A percentile compares a stretch with the other conserved stretches of the same genome.
Evolutionary conservation across 2,888 invertebrate species (phyloP).

Genomic region (Caenorhabditis doughertyi): DNA sequence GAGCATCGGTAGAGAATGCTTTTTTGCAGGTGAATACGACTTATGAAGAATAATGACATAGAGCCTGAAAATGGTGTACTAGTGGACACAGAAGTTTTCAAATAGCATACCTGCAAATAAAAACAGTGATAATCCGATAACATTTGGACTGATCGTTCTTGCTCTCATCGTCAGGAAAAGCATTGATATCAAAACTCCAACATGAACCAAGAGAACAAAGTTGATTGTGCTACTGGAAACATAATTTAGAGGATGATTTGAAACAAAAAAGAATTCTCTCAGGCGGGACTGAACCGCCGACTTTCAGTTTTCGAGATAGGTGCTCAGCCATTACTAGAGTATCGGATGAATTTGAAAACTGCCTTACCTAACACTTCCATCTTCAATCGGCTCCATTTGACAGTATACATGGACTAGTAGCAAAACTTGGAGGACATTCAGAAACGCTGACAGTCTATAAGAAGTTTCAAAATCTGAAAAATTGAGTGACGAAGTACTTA

Average conservation of each 20-base stretch:
- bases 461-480: too few relatives aligned
- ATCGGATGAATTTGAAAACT: neutral
- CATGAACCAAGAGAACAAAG: conserved; percentile 36
- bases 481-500: neutral
- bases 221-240: conserved; percentile 26
- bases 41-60: conserved; percentile 32
- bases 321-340: conserved; percentile 55
- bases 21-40: neutral
- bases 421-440: conserved; percentile 27
- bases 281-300: conserved; percentile 73
- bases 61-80: conserved; percentile 46
- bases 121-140: conserved; percentile 49
- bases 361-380: conserved; percentile 29
- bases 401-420: conserved; percentile 4
- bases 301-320: conserved; percentile 78
- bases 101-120: conserved; percentile 34
- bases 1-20: conserved; percentile 6
- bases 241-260: neutral
- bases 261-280: conserved; percentile 53
- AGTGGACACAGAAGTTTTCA: too few relatives aligned
- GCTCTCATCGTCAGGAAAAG: conserved; percentile 20
- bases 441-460: conserved; percentile 20
- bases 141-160: conserved; percentile 31
- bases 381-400: neutral
- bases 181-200: conserved; percentile 21